These are phyloP conservation scores for Drosophila kepulauana DNA, from an alignment of 1,140 invertebrate species.

Conservation along the genomic window DNA sequence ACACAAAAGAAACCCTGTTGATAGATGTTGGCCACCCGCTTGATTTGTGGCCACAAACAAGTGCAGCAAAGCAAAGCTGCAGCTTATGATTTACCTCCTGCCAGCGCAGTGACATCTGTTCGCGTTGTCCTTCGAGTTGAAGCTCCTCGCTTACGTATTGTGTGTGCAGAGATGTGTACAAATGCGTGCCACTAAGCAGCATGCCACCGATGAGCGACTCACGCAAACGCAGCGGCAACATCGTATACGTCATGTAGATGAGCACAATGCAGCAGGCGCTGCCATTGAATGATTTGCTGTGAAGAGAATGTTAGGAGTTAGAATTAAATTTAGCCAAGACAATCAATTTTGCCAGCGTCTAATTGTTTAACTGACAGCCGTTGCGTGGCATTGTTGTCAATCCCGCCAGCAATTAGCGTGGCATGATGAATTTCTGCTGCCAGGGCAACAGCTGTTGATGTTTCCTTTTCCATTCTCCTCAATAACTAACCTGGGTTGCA, in stretches of 20 bases:
- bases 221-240: constrained; percentile 93
- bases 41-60: constrained; percentile 31
- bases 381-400: constrained; percentile 33
- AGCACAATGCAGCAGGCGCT: constrained; percentile 87
- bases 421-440: constrained; percentile 63
- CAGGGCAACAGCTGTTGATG: constrained; percentile 39
- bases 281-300: constrained; percentile 83
- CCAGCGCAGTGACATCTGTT: constrained; percentile 28
- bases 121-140: neutral
- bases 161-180: constrained; percentile 85
- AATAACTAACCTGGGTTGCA: constrained; percentile 84
- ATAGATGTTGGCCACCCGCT: constrained; percentile 27
- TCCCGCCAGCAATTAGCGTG: constrained; percentile 62
- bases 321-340: neutral
- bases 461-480: neutral
- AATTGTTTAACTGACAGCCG: constrained; percentile 20
- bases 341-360: neutral
- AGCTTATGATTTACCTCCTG: constrained; percentile 40
- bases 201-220: constrained; percentile 91
- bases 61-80: constrained; percentile 40
- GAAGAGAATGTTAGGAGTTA: neutral
- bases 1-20: constrained; percentile 25
- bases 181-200: constrained; percentile 89
- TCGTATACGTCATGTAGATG: constrained; percentile 94
- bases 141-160: constrained; percentile 18